Evolutionary conservation across 2,797 vertebrate genomes (phyloP), one percentile per base, ranked within the genome.

Genomic region (Rhincodon typus): DNA sequence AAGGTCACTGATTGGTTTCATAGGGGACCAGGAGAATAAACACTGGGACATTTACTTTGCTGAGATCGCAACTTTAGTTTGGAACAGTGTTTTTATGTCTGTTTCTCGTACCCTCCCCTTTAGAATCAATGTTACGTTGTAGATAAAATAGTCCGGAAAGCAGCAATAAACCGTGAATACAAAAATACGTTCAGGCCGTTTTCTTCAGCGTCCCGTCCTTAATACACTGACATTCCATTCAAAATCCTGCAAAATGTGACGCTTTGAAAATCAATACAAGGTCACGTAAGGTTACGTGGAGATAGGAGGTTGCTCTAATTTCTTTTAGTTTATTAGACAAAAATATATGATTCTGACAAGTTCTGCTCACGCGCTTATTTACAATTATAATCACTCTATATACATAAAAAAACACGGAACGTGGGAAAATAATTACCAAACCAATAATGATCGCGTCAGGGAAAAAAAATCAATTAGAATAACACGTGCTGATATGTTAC

Each of bases 341-440:
- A 98, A 99, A 99, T 99, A 99, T 99, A 99, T 98, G 98, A 99
- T 99, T 99, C 99, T 98, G 98, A 99, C 99, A 99, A 99, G 98
- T 98, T 98, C 98, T 98, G 98, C 98, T 98, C 98, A 98, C 98
- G 98, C 97, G 97, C 98, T 99, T 99, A 99, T 98, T 99, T 99
- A 99, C 99, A 97, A 98, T 98, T 98, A 98, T 98, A 98, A 98
- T 98, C 98, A 98, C 98, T 98, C 97, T 99, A 99, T 99, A 98
- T 99, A 99, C 98, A 99, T 97, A 98, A 98, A 98, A 97, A 98
- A 97, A 97, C 98, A 98, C 98, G 98, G 97, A 98, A 98, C 97
- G 96, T 97, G 97, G 98, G 97, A 98, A 98, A 95, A 97, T 98
- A 97, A 98, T 98, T 98, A 98, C 97, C 97, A 97, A 98, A 98